Evolutionary conservation across 2,113 vertebrate genomes (phyloP).

Genomic region (Acrocephalus arundinaceus): DNA sequence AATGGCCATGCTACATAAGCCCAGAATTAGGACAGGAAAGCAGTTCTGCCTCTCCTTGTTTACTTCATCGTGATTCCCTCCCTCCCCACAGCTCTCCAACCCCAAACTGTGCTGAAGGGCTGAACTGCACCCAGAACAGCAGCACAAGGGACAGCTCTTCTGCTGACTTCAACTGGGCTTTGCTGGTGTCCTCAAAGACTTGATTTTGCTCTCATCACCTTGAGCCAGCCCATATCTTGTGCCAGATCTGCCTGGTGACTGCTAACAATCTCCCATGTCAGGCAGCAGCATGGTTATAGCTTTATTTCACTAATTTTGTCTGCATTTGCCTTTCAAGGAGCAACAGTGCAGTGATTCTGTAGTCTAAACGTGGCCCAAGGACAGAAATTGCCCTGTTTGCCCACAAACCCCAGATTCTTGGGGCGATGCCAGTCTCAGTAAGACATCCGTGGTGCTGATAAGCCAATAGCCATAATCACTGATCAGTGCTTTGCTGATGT

Average conservation of each 20-base stretch:
- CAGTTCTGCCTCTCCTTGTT: not conserved
- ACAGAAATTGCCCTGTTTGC: slow-evolving; percentile 7
- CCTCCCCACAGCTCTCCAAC: fast-evolving
- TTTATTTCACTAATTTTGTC: slow-evolving; percentile 2
- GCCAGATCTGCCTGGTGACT: not conserved
- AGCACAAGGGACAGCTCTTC: not conserved
- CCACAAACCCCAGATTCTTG: slow-evolving; percentile 4
- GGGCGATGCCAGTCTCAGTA: not conserved
- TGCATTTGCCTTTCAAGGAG: slow-evolving; percentile 16
- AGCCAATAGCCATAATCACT: not conserved
- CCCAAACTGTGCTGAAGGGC: not conserved
- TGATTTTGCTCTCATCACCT: not conserved
- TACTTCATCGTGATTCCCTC: fast-evolving
- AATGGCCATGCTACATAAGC: fast-evolving
- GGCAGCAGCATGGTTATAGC: not conserved
- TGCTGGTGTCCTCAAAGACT: not conserved
- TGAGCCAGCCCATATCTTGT: not conserved
- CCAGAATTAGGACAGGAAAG: not conserved
- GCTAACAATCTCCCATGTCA: not conserved
- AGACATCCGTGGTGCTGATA: not conserved
- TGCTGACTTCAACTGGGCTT: not conserved
- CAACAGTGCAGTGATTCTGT: not conserved
- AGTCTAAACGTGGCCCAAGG: not conserved
- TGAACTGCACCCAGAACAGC: not conserved
- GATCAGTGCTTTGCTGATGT: not conserved